phyloP scores from a whole-genome alignment of 2,888 invertebrate species.

The Hirtodrosophila histrioides region DNA sequence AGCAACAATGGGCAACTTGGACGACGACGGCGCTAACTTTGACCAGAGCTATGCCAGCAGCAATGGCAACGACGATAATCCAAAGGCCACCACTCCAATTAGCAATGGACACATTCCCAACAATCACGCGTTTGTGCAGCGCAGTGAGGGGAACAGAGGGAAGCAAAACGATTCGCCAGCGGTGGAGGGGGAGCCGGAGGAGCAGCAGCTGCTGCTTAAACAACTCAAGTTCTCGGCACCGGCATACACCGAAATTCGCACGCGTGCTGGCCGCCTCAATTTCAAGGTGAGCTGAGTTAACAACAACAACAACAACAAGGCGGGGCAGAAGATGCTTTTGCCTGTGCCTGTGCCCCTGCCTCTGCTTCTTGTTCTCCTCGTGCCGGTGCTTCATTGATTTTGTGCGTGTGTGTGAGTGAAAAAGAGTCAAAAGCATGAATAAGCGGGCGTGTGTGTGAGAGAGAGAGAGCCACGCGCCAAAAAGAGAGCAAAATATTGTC shows the following conservation, averaged over 20 bases:
- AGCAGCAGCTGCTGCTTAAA: constrained; percentile 41
- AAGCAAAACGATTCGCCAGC: neutral
- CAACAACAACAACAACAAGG: constrained; percentile 3
- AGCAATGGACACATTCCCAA: constrained; percentile 53
- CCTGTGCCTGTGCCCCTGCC: constrained; percentile 29
- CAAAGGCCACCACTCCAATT: constrained; percentile 34
- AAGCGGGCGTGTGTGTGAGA: constrained; percentile 13
- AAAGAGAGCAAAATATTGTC: constrained; percentile 21
- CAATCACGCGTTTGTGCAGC: constrained; percentile 14
- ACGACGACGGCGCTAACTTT: constrained; percentile 50
- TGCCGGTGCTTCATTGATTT: constrained; percentile 49
- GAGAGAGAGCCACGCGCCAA: constrained; percentile 21
- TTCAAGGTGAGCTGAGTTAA: constrained; percentile 69
- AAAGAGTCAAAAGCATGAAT: constrained; percentile 18
- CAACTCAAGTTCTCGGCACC: constrained; percentile 74
- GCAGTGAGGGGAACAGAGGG: neutral
- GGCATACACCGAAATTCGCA: constrained; percentile 79
- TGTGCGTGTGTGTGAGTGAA: constrained; percentile 9
- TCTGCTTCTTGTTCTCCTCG: constrained; percentile 39
- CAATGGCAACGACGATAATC: constrained; percentile 18
- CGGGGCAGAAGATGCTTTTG: constrained; percentile 21
- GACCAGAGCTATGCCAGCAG: constrained; percentile 42
- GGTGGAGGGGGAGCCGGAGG: neutral
- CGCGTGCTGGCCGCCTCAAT: constrained; percentile 62
- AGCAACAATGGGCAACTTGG: constrained; percentile 62